Conservation (phyloP, 2,113 vertebrate genomes). For the Prietella phreatophila region DNA sequence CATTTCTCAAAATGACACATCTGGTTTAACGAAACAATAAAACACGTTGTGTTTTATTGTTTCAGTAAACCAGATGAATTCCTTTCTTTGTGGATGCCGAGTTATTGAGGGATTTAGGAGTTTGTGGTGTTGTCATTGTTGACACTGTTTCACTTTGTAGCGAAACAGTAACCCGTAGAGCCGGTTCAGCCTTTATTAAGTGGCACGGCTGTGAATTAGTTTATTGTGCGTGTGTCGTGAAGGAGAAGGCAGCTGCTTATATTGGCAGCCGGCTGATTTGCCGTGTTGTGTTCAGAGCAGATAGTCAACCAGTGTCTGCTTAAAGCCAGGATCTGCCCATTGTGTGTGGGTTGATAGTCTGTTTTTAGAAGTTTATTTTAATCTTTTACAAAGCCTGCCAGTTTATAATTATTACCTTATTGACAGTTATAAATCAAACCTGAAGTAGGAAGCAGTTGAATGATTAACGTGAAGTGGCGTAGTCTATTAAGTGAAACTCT, state of each 20-base stretch:
- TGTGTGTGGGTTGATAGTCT: constrained; percentile 20
- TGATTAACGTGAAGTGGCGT: constrained; percentile 10
- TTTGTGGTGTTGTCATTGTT: background rate
- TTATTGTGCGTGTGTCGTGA: constrained; percentile 58
- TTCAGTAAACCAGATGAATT: background rate
- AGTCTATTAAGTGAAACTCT: background rate
- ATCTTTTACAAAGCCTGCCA: background rate
- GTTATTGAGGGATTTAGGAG: background rate
- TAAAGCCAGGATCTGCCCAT: constrained; percentile 17
- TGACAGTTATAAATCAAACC: background rate
- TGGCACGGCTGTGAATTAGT: constrained; percentile 60
- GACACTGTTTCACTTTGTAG: constrained; percentile 35
- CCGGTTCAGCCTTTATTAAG: constrained; percentile 60
- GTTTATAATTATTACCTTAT: constrained; percentile 19
- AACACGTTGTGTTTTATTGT: background rate
- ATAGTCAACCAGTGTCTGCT: constrained; percentile 50
- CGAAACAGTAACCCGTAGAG: constrained; percentile 49
- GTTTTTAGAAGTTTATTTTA: constrained; percentile 16
- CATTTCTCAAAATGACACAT: background rate
- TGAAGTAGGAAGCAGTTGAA: constrained; percentile 14
- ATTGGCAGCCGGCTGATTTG: constrained; percentile 50
- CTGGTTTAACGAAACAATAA: too few species aligned
- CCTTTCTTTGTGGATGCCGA: background rate
- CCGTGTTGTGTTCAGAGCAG: constrained; percentile 51
- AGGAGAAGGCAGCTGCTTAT: constrained; percentile 65